Evolutionary conservation across 2,888 invertebrate genomes (phyloP).

Genomic region (Neelides folsomi): DNA sequence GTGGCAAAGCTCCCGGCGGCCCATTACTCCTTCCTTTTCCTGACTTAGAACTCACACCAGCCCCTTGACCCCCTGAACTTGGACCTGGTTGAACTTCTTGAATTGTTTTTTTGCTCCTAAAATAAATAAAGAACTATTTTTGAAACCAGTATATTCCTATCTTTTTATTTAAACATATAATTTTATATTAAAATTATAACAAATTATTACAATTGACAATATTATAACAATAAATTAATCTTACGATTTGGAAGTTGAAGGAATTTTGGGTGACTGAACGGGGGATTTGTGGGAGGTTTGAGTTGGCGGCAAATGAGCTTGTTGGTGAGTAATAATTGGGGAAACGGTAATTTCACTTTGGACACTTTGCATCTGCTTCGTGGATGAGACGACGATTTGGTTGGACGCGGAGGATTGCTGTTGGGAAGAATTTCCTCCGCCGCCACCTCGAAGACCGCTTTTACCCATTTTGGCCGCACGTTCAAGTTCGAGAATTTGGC

Average conservation of each 20-base stretch:
- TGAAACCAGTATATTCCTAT: too few relatives aligned
- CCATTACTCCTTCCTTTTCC: constrained; percentile 10
- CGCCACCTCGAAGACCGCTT: neutral
- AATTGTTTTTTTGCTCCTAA: constrained; percentile 13
- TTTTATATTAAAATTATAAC: too few relatives aligned
- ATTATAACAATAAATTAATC: too few relatives aligned
- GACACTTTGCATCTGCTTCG: neutral
- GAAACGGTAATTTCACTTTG: constrained; percentile 18
- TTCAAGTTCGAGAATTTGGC: constrained; percentile 36
- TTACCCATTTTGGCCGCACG: constrained; percentile 10
- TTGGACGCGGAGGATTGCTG: neutral
- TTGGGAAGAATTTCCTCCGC: neutral
- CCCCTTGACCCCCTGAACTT: constrained; percentile 16
- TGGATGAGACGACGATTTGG: too few relatives aligned
- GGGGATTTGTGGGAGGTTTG: constrained; percentile 18
- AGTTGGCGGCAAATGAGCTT: constrained; percentile 4
- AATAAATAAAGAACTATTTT: too few relatives aligned
- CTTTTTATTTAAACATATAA: too few relatives aligned
- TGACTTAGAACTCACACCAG: constrained; percentile 6
- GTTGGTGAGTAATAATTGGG: constrained; percentile 11
- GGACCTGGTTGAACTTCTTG: constrained; percentile 21
- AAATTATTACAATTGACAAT: too few relatives aligned
- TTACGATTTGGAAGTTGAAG: constrained; percentile 3
- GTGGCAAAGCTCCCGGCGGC: constrained; percentile 16
- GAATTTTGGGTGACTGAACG: constrained; percentile 21